Conservation (phyloP, 2,113 vertebrate genomes). For the Mesembrinibis cayennensis region DNA sequence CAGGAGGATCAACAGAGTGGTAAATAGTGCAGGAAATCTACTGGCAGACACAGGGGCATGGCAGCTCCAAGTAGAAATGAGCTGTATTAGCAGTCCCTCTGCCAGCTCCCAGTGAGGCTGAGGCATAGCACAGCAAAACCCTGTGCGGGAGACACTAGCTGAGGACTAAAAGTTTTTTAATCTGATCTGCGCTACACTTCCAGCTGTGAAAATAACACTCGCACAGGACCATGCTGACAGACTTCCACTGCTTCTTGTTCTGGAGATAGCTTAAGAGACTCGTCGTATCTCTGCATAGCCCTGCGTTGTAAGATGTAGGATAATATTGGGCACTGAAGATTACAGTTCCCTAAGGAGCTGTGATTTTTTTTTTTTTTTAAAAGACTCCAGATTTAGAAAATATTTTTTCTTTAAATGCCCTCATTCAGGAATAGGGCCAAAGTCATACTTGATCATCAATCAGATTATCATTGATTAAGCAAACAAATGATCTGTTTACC, state of each 20-base stretch:
- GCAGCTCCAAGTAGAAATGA: not conserved
- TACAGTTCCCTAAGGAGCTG: slow-evolving; percentile 30
- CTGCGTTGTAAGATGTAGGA: not conserved
- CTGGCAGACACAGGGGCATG: not conserved
- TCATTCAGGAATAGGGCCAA: not conserved
- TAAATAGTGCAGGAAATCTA: not conserved
- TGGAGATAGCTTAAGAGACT: not conserved
- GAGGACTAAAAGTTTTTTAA: slow-evolving; percentile 41
- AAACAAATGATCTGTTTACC: not conserved
- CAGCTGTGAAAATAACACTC: slow-evolving; percentile 56
- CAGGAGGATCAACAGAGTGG: not conserved
- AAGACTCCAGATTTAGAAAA: not conserved
- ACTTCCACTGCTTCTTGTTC: slow-evolving; percentile 16
- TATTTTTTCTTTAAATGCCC: not conserved
- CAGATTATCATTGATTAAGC: not conserved
- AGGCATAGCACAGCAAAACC: not conserved
- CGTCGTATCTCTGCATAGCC: not conserved
- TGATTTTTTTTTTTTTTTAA: not conserved
- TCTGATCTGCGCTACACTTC: slow-evolving; percentile 31
- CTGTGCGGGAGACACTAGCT: not conserved
- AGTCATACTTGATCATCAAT: not conserved
- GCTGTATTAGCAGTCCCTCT: not conserved
- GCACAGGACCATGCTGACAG: slow-evolving; percentile 33
- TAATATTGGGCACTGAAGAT: slow-evolving; percentile 22
- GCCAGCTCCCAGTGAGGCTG: not conserved